These are phyloP conservation scores for Mesorhabditis sp. DNA, from an alignment of 2,888 invertebrate species.

Conservation along the genomic window DNA sequence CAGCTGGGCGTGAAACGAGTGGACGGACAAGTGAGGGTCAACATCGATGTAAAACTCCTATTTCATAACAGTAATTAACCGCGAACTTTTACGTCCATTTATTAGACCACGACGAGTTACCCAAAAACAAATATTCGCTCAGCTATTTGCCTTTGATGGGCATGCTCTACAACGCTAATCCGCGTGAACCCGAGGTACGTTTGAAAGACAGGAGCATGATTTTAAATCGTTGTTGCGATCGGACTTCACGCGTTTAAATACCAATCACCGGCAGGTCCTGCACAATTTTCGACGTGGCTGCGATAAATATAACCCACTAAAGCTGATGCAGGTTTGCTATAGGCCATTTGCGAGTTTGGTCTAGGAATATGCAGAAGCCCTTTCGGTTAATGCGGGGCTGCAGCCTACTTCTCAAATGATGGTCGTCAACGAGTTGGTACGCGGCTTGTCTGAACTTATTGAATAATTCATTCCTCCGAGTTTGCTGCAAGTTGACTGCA, in stretches of 20 bases:
- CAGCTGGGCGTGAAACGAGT: too few relatives aligned
- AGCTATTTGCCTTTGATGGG: background rate
- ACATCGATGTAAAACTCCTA: too few relatives aligned
- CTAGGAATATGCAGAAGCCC: conserved; percentile 1
- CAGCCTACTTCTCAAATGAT: background rate
- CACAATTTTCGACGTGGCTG: background rate
- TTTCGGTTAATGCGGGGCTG: background rate
- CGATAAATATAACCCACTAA: conserved; percentile 3
- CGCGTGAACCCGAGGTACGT: background rate
- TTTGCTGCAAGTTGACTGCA: too few relatives aligned
- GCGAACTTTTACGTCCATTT: background rate
- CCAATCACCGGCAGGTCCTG: background rate
- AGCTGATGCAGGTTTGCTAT: background rate
- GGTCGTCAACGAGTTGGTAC: background rate
- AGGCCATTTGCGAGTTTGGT: background rate
- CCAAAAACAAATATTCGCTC: background rate
- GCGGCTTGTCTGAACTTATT: background rate
- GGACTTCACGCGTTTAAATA: too few relatives aligned
- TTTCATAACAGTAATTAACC: too few relatives aligned
- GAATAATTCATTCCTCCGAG: too few relatives aligned
- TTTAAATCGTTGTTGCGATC: background rate
- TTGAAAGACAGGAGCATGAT: background rate
- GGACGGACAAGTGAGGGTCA: too few relatives aligned
- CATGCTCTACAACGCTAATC: background rate
- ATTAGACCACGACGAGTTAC: background rate